Base-by-base conservation (phyloP, 1,140 invertebrate species). In the Zaprionus tsacasi region DNA sequence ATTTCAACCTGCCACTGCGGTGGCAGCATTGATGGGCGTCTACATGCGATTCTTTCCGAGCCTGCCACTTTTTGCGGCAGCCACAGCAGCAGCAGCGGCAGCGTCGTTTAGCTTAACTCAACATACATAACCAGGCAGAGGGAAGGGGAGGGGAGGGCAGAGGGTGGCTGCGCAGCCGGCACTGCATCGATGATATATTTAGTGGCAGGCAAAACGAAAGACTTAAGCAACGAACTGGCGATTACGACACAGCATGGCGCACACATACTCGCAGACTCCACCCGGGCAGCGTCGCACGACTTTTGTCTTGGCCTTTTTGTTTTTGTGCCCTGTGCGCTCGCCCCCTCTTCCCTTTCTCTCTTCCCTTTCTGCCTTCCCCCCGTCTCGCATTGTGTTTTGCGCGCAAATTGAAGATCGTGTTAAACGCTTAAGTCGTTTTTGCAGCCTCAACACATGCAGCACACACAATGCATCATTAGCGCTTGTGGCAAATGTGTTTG, bases 341-440 rank as follows among this genome's bases (percentile, higher is more conserved):
- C n/a, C n/a, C n/a, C n/a, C n/a, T n/a, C n/a, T 8, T 25, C 27
- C 3, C 38, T 63, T 48, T 57, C 33, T 60, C 52, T 36, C 43
- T 35, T 10, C 71, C 38, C 33, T 57, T 45, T 38, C 33, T 21
- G 33, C 38, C 13, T 64, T 55, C 38, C 35, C 35, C 57, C 50
- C 38, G n/a, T 45, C 64, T 63, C 74, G 70, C 50, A 76, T 76
- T 82, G 79, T 59, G 54, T 71, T 81, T 78, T 76, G 81, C 70
- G 85, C 85, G 85, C 85, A 89, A 89, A 89, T 89, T 89, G 85
- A 89, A 89, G 85, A 89, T 89, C 85, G 85, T 89, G 85, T 89
- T 89, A 89, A 89, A 89, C 85, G 85, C 83, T 87, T 75, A 87
- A 87, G 85, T 48, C 69, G n/a, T 65, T 54, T 64, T 54, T 17